Evolutionary conservation across 2,113 vertebrate genomes (phyloP), one percentile per base, ranked within the genome.

Genomic region (Galeopterus variegatus): DNA sequence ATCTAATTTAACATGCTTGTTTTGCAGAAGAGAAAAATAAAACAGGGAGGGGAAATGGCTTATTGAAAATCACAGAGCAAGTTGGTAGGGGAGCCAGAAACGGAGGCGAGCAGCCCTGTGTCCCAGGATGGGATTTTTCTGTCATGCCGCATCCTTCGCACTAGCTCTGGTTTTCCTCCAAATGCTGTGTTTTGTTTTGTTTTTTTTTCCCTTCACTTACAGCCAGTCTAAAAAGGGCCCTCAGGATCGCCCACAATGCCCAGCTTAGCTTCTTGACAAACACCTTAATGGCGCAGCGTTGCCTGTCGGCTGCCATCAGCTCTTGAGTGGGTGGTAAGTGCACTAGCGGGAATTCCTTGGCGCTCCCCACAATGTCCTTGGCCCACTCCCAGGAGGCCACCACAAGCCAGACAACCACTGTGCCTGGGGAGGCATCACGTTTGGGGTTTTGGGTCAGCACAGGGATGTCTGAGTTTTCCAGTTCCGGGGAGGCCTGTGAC

Each of bases 221-320:
- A 93, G 95, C 80, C 90, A 93, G 50, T 97, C 93, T 97, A 95
- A 95, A 97, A 97, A 96, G 89, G 79, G 94, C 93, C 48, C 62
- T 93, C 94, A 94, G 87, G 87, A 93, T 94, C 72, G 45, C 97
- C 96, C 95, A 97, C 97, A 97, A 87, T 11, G n/a, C 96, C 93
- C 96, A 87, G 84, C 89, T 95, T 93, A 96, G 95, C 87, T 95
- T 97, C 96, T 92, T 97, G 92, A 97, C 97, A 97, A 97, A 97
- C 95, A 97, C 96, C 97, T 96, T 95, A 87, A 83, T 90, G 93
- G 95, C 0, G 0, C 33, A 23, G 93, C 24, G 18, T 48, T 90
- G 95, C 91, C 95, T 92, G 92, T 97, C 94, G 96, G 97, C 97
- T 93, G 95, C 96, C 94, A 36, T 88, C 14, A 14, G 84, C 84